Base-by-base conservation (phyloP, 2,113 vertebrate genomes). In the Callocephalon fimbriatum region DNA sequence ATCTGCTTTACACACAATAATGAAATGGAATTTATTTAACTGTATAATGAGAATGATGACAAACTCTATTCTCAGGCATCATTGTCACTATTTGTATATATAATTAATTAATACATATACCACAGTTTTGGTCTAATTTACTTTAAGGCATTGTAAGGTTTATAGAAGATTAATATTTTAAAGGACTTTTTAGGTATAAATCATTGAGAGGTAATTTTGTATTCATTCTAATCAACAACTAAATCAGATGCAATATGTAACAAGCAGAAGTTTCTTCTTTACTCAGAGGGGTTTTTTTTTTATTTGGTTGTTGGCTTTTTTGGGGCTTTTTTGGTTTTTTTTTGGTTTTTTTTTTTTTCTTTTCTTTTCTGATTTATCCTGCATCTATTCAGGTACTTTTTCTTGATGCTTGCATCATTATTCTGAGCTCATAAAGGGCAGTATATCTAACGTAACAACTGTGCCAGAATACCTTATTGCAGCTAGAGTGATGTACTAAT, bases 201-300 rank as follows among this genome's bases (percentile, higher is more conserved):
- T 72, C 15, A 44, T 32, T 40, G 40, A 47, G 14, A 80, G 29
- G 13, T 20, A 78, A 71, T 93, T 90, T 58, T 47, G 3, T 6
- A 35, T 76, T 20, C 35, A 58, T 54, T 80, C 29, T 68, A 73
- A 89, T 63, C 35, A 76, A 37, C 35, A 89, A 4, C 27, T 91
- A 67, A 50, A 91, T 89, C 21, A 68, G 37, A 47, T 51, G 3
- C 16, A 81, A 54, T 31, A 38, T 7, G 5, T 12, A 65, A 26
- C 19, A 79, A 45, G 12, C 8, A 76, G 19, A 63, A 91, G 6
- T 80, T 86, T 86, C 29, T 45, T 4, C 54, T 81, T 38, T 63
- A 51, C 8, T 65, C 19, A 42, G 25, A 11, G 5, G 0, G 6
- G 0, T 4, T 2, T 44, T 20, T 23, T 10, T 44, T 40, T 53